phyloP scores from a whole-genome alignment of 2,888 invertebrate genomes.

The Apodemia duryi region DNA sequence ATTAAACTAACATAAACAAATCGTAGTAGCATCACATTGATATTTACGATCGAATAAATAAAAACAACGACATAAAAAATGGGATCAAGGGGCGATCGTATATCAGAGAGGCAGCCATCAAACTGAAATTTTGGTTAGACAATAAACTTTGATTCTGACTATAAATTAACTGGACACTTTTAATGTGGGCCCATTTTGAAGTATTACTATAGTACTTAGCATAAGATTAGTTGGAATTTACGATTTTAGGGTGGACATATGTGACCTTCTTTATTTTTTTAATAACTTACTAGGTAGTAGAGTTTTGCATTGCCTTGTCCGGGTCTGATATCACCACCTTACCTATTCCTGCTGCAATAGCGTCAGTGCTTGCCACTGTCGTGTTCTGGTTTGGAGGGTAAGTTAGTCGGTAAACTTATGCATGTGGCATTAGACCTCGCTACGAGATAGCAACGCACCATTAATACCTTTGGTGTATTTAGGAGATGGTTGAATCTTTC shows the following conservation, averaged over 20 bases:
- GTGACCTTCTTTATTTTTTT: neutral
- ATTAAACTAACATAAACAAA: conserved; percentile 30
- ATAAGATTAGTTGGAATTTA: conserved; percentile 26
- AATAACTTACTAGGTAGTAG: too few relatives aligned
- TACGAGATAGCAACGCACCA: too few relatives aligned
- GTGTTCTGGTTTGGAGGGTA: too few relatives aligned
- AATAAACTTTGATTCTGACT: conserved; percentile 25
- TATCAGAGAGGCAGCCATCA: conserved; percentile 55
- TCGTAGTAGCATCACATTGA: conserved; percentile 43
- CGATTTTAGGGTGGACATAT: neutral
- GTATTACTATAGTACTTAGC: conserved; percentile 60
- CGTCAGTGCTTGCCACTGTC: too few relatives aligned
- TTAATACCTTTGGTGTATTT: too few relatives aligned
- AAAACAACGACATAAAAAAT: conserved; percentile 57
- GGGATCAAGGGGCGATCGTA: conserved; percentile 59
- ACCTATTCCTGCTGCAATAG: too few relatives aligned
- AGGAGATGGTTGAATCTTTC: too few relatives aligned
- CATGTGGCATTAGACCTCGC: too few relatives aligned
- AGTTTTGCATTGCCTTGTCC: too few relatives aligned
- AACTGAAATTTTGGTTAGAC: conserved; percentile 37
- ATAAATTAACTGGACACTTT: conserved; percentile 62
- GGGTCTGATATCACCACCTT: too few relatives aligned
- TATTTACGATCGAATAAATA: conserved; percentile 34
- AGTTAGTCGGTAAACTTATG: too few relatives aligned
- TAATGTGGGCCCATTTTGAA: conserved; percentile 63